phyloP scores from a whole-genome alignment of 2,797 vertebrate genomes.

The Acridotheres tristis region DNA sequence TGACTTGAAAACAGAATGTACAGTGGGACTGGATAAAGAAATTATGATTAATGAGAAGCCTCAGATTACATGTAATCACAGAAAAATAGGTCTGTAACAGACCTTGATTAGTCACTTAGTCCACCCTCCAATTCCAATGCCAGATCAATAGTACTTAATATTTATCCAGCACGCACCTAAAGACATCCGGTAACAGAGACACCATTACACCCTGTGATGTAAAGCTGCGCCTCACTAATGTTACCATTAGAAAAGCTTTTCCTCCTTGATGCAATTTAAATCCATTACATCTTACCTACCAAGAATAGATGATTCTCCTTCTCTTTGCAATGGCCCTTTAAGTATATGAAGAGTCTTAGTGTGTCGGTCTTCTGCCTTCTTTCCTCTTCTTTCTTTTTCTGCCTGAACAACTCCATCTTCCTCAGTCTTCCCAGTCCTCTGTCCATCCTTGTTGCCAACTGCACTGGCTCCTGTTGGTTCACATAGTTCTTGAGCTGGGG shows the following conservation, averaged over 20 bases:
- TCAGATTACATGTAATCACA: not conserved
- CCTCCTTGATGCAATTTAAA: conserved; percentile 30
- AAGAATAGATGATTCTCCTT: not conserved
- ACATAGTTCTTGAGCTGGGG: not conserved
- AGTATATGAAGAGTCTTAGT: not conserved
- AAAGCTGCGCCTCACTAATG: conserved; percentile 41
- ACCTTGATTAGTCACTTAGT: conserved; percentile 9
- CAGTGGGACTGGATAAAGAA: not conserved
- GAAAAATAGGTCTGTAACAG: conserved; percentile 9
- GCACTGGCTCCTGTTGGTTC: not conserved
- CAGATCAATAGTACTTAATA: conserved; percentile 47
- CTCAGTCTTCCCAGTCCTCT: not conserved
- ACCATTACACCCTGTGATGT: not conserved
- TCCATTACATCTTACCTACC: conserved; percentile 31
- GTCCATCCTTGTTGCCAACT: not conserved
- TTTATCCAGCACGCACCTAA: not conserved
- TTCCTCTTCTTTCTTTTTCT: not conserved
- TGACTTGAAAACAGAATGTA: not conserved
- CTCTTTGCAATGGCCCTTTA: not conserved
- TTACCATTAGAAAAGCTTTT: conserved; percentile 40
- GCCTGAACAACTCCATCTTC: not conserved
- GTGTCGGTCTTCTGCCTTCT: not conserved
- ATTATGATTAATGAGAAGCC: not conserved
- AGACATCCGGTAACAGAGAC: conserved; percentile 21
- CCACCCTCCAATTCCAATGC: not conserved